phyloP scores from a whole-genome alignment of 2,888 invertebrate species.

The Mesodorylaimus sp. region DNA sequence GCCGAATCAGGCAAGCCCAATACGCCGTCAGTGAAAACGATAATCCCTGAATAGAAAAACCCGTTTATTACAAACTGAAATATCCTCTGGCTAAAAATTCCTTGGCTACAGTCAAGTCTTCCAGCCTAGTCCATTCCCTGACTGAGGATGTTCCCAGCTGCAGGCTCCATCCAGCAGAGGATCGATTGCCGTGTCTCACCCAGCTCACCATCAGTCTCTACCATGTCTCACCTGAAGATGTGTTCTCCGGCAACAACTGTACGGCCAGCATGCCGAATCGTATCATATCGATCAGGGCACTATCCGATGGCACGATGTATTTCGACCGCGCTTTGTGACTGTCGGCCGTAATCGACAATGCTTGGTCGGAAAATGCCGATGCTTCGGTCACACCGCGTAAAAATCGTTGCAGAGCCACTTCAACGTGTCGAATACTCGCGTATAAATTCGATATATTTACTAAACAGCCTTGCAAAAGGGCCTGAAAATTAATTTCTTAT shows the following conservation, averaged over 20 bases:
- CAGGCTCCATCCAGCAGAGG: too few species aligned
- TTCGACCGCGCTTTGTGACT: neutral
- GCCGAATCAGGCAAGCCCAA: slow-evolving; percentile 47
- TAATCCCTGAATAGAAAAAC: slow-evolving; percentile 28
- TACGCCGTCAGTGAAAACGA: slow-evolving; percentile 49
- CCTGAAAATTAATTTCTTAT: slow-evolving; percentile 13
- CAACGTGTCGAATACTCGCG: slow-evolving; percentile 41
- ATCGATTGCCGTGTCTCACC: too few species aligned
- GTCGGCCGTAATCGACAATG: neutral
- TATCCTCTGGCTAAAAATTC: too few species aligned
- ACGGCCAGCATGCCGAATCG: slow-evolving; percentile 55
- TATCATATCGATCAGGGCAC: slow-evolving; percentile 54
- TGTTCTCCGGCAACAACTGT: slow-evolving; percentile 53
- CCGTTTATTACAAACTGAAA: too few species aligned
- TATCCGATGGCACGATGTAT: slow-evolving; percentile 28
- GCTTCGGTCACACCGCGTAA: slow-evolving; percentile 17
- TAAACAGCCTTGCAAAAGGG: slow-evolving; percentile 40
- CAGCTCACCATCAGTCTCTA: neutral
- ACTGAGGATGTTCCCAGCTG: too few species aligned
- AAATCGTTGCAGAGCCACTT: slow-evolving; percentile 42
- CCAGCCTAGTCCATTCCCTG: too few species aligned
- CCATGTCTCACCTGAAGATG: slow-evolving; percentile 47
- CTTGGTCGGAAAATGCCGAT: slow-evolving; percentile 10
- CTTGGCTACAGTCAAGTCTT: too few species aligned
- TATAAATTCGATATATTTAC: slow-evolving; percentile 44